Evolutionary conservation across 2,888 invertebrate genomes (phyloP).

Genomic region (Leptopilina myrica): DNA sequence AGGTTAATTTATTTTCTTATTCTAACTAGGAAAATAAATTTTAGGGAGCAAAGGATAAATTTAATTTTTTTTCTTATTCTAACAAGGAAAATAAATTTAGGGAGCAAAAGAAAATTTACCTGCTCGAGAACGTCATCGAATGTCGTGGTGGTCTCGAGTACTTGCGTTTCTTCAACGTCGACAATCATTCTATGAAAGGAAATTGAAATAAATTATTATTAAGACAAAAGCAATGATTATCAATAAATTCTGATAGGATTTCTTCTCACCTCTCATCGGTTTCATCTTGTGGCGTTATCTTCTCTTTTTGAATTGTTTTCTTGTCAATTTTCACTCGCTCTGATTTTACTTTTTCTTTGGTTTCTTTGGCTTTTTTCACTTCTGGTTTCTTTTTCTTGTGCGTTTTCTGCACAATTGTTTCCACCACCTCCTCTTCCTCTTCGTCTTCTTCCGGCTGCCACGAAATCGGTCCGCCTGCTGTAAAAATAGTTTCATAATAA

Average conservation of each 20-base stretch:
- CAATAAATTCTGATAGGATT: neutral
- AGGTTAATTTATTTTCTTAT: no score
- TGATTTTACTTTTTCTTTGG: constrained; percentile 76
- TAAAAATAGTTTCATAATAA: constrained; percentile 48
- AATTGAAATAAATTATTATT: constrained; percentile 38
- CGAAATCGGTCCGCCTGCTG: constrained; percentile 72
- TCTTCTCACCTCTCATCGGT: constrained; percentile 70
- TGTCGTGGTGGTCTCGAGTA: constrained; percentile 80
- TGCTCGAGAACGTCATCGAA: constrained; percentile 76
- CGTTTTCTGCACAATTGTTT: constrained; percentile 60
- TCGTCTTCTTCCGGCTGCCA: constrained; percentile 78
- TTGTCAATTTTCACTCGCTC: constrained; percentile 78
- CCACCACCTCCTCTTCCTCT: constrained; percentile 54
- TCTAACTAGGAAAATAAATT: no score
- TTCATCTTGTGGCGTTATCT: constrained; percentile 63
- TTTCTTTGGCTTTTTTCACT: constrained; percentile 77
- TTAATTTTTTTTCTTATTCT: no score
- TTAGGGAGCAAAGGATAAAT: no score
- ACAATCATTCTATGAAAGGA: constrained; percentile 74
- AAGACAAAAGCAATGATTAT: neutral
- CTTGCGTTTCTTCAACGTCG: constrained; percentile 78
- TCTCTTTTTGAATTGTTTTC: constrained; percentile 72
- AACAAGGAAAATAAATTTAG: no score
- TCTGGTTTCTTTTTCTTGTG: constrained; percentile 70
- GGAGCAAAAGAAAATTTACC: constrained; percentile 52